Conservation (phyloP, 1,140 invertebrate genomes). For the Drosophila fuyamai region DNA sequence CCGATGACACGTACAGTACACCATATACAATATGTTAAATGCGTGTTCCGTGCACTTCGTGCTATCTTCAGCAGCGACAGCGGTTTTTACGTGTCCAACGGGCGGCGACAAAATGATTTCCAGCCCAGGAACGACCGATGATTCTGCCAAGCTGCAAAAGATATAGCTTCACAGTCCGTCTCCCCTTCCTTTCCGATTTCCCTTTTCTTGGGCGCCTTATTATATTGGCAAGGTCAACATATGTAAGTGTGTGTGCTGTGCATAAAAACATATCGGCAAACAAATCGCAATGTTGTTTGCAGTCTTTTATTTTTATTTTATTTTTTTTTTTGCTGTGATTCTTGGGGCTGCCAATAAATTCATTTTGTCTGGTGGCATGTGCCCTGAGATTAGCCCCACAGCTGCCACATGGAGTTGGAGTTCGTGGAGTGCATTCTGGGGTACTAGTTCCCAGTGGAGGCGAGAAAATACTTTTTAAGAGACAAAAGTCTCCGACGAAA, state of each 20-base stretch:
- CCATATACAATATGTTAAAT: constrained; percentile 32
- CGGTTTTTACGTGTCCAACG: constrained; percentile 33
- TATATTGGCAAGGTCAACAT: constrained; percentile 22
- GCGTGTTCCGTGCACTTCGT: constrained; percentile 29
- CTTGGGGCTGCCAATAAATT: constrained; percentile 41
- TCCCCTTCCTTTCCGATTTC: background rate
- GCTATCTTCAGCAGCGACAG: constrained; percentile 14
- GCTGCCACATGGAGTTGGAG: constrained; percentile 7
- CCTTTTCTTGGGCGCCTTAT: background rate
- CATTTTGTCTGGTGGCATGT: constrained; percentile 37
- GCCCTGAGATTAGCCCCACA: constrained; percentile 24
- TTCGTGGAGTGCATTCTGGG: background rate
- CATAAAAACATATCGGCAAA: constrained; percentile 7
- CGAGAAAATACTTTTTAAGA: background rate
- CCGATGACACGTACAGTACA: constrained; percentile 48
- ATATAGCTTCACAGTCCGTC: background rate
- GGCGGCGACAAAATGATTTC: constrained; percentile 20
- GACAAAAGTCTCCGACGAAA: too few species aligned
- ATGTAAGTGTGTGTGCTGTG: background rate
- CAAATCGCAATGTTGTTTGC: constrained; percentile 18
- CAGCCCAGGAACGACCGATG: constrained; percentile 5
- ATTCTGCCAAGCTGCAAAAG: background rate
- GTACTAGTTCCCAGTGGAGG: background rate
- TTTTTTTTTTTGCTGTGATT: constrained; percentile 15
- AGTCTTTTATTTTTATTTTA: background rate